Base-by-base conservation (phyloP, 2,113 vertebrate species). In the Cheilinus undulatus region DNA sequence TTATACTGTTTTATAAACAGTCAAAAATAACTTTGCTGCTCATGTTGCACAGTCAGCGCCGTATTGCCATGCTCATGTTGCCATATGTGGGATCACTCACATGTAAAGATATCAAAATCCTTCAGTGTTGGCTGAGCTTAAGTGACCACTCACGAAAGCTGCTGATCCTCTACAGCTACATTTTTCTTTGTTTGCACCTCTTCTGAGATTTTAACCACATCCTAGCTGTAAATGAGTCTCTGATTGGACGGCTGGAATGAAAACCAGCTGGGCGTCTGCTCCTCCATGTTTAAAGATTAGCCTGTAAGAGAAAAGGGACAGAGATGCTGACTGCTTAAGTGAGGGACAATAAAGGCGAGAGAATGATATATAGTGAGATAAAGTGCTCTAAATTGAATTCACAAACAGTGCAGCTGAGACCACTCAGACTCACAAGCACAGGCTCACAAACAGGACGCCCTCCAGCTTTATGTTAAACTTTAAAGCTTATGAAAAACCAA, bases 371-470 rank as follows among this genome's bases (percentile, higher is more conserved):
- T 54, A 46, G 32, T 52, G 72, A 75, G 74, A 62, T 49, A 46
- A 81, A 75, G 48, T 52, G 56, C 59, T 83, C 84, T 73, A 82
- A 74, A 48, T 63, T 68, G 53, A 80, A 88, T 82, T 83, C 36
- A 79, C 64, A 72, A 69, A 26, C 52, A 52, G 27, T 64, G 73
- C 86, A 86, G 79, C 86, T 91, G 86, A 78, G 81, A 70, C 73
- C 73, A 51, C 60, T 48, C 66, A 13, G 28, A 51, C 17, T 7
- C 38, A 46, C 7, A 67, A 52, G 62, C 32, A 27, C 1, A 28
- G 11, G 28, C 24, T 23, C 19, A 11, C 43, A 38, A 49, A 48
- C 51, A 30, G 3, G n/a, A 10, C 17, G 24, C 20, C 50, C 53
- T 72, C 34, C 85, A 82, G 68, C 72, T 81, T 76, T 68, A 69